Conservation (phyloP, 2,113 vertebrate species). For the Syngnathus typhle region DNA sequence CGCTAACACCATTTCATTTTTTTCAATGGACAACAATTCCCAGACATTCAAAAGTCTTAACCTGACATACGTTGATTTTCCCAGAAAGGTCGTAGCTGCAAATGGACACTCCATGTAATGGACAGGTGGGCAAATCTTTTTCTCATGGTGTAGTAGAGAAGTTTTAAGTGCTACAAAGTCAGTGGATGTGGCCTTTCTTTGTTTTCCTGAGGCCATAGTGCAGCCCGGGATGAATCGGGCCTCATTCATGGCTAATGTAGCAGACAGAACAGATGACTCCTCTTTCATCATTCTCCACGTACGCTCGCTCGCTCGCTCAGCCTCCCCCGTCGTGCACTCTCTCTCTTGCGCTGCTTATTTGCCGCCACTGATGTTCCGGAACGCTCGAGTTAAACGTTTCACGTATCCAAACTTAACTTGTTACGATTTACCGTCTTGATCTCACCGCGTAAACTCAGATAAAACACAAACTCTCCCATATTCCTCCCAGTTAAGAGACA, state of each 20-base stretch:
- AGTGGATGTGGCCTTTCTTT: constrained; percentile 48
- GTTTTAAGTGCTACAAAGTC: constrained; percentile 52
- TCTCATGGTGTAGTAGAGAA: constrained; percentile 16
- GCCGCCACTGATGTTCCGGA: neutral
- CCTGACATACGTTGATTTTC: neutral
- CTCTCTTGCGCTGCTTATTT: constrained; percentile 32
- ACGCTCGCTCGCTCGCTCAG: constrained; percentile 5
- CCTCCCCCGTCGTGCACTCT: constrained; percentile 30
- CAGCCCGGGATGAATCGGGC: constrained; percentile 53
- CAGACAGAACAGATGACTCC: constrained; percentile 63
- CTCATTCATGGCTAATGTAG: constrained; percentile 67
- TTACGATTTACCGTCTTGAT: neutral
- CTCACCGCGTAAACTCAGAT: neutral
- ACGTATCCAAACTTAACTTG: neutral
- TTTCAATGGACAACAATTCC: too few relatives aligned
- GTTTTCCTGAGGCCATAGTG: constrained; percentile 51
- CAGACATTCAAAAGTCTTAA: neutral
- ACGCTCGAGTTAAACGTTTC: neutral
- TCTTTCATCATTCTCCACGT: constrained; percentile 50
- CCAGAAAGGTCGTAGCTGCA: neutral
- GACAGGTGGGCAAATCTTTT: neutral
- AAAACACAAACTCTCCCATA: neutral
- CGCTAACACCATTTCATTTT: neutral
- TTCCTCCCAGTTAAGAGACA: constrained; percentile 1
- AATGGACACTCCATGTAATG: neutral